Base-by-base conservation (phyloP, 2,113 vertebrate species). In the Forbesichthys agassizii region DNA sequence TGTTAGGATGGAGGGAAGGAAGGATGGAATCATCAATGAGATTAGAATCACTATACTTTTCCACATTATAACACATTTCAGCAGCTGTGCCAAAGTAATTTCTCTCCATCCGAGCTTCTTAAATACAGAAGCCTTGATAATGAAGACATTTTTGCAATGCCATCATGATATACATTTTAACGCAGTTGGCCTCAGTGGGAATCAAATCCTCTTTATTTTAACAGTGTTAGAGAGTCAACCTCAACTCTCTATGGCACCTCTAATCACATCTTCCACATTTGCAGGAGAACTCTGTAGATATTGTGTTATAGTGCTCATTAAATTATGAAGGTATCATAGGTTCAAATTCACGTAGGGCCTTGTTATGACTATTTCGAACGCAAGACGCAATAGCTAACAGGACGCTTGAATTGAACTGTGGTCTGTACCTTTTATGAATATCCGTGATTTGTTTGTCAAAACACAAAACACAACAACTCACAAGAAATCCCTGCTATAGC, bases 1-100 rank as follows among this genome's bases (percentile, higher is more conserved):
- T 42, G 36, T 42, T 42, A 64, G 42, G 60, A 62, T 65, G 60
- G 69, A 85, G 74, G 80, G 83, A 27, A 27, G 73, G 69, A 80
- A 68, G 69, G 69, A 67, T 47, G 36, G 36, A 42, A 48, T 56
- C 46, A 66, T 66, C 64, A 61, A 73, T 55, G 53, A 79, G 71
- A 79, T 79, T 77, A 84, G 71, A 65, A 74, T 79, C 71, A 63
- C 10, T 69, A 42, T 42, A 7, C 36, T 42, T 6, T 8, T 42
- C 4, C 7, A 42, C 7, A 6, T 42, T 8, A 55, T 27, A 0
- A 0, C 3, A 27, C 46, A 1, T 11, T 63, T 68, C 61, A 60
- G 27, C 0, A 48, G 27, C 48, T 0, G 49, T 0, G 11, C 20
- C 61, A 20, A 56, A 69, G 11, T 42, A 1, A 3, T 60, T 64